Conservation (phyloP, 2,888 invertebrate species). For the Brachypalpus laphriformis region DNA sequence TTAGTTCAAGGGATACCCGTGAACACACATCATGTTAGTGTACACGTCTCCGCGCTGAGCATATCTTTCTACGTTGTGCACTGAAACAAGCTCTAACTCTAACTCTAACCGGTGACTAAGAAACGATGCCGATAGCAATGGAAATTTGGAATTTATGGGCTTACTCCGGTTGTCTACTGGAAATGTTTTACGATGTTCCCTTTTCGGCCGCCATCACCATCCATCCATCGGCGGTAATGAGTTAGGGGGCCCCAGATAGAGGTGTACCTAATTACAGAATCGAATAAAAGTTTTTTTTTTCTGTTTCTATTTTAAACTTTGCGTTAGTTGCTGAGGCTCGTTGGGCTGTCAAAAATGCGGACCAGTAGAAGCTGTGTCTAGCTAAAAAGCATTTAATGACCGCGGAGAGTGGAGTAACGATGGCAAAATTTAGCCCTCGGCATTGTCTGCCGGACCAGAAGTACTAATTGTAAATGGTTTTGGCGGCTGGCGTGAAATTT, state of each 20-base stretch:
- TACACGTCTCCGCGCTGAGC: slow-evolving; percentile 11
- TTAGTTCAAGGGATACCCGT: slow-evolving; percentile 62
- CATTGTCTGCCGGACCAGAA: slow-evolving; percentile 59
- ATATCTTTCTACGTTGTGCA: no score
- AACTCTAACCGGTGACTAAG: slow-evolving; percentile 32
- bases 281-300: slow-evolving; percentile 24
- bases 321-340: slow-evolving; percentile 26
- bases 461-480: slow-evolving; percentile 70
- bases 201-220: slow-evolving; percentile 22
- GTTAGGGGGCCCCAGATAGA: slow-evolving; percentile 9
- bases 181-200: slow-evolving; percentile 52
- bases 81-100: slow-evolving; percentile 32
- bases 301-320: slow-evolving; percentile 12
- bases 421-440: slow-evolving; percentile 49
- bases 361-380: slow-evolving; percentile 5
- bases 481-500: slow-evolving; percentile 66
- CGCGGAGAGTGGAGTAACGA: slow-evolving; percentile 50
- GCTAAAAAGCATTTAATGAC: slow-evolving; percentile 65
- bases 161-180: slow-evolving; percentile 56
- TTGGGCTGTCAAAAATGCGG: slow-evolving; percentile 61
- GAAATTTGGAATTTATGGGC: slow-evolving; percentile 62
- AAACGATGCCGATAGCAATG: slow-evolving; percentile 63
- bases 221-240: slow-evolving; percentile 18
- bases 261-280: slow-evolving; percentile 61
- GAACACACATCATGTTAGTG: slow-evolving; percentile 38